phyloP scores from a whole-genome alignment of 2,888 invertebrate genomes.

The Andrena dorsata region DNA sequence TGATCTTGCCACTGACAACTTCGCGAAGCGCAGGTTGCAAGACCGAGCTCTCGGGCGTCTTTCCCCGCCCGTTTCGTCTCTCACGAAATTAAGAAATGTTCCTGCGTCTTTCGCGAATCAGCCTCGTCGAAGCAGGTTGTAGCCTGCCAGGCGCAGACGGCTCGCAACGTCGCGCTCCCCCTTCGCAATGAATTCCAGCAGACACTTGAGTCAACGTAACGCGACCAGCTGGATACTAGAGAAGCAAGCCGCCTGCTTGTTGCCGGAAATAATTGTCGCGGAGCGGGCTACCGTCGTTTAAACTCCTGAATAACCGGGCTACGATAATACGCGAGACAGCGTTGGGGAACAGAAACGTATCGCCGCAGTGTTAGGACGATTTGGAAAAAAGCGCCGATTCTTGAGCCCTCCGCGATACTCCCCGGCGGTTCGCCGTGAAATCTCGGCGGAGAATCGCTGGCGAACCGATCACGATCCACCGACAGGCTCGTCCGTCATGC shows the following conservation, averaged over 20 bases:
- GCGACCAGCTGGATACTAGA: slow-evolving; percentile 2
- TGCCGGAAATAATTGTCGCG: slow-evolving; percentile 7
- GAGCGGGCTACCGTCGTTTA: no score
- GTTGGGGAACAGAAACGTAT: no score
- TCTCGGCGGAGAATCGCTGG: slow-evolving; percentile 39
- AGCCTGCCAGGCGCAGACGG: slow-evolving; percentile 14
- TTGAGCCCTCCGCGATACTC: neutral
- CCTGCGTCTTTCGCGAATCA: neutral
- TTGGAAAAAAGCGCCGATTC: neutral
- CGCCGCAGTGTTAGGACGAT: no score
- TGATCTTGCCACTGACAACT: slow-evolving; percentile 46
- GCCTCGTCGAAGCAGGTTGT: slow-evolving; percentile 8
- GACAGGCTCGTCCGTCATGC: slow-evolving; percentile 75
- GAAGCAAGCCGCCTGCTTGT: slow-evolving; percentile 2
- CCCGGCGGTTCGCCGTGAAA: slow-evolving; percentile 17
- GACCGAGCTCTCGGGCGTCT: neutral
- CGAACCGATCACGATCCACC: slow-evolving; percentile 73
- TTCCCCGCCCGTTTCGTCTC: slow-evolving; percentile 16
- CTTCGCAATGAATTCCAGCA: slow-evolving; percentile 26
- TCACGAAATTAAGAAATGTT: slow-evolving; percentile 45
- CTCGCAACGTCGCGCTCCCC: neutral
- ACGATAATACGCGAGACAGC: no score
- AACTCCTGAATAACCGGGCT: neutral
- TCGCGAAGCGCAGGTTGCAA: neutral
- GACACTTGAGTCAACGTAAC: neutral